Conservation (phyloP, 2,113 vertebrate genomes). For the Sorex fumeus region DNA sequence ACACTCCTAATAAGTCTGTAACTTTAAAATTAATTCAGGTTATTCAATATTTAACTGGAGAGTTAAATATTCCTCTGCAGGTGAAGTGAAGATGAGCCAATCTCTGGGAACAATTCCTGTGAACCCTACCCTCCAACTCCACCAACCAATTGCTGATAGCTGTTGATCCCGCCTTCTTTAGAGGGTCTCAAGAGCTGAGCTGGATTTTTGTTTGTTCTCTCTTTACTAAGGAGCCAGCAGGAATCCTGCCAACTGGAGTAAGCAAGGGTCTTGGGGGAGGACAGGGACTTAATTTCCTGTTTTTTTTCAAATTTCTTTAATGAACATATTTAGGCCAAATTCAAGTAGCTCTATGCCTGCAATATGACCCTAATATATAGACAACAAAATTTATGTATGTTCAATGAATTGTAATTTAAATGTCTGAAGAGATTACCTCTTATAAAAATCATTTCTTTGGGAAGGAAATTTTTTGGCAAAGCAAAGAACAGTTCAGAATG, state of each 20-base stretch:
- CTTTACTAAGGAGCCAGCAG: not conserved
- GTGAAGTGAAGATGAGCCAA: too few species aligned
- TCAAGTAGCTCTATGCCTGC: not conserved
- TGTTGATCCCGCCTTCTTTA: too few species aligned
- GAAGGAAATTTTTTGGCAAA: conserved; percentile 29
- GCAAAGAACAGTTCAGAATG: not conserved
- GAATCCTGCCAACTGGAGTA: conserved; percentile 39
- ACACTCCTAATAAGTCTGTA: too few species aligned
- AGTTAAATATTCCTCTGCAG: too few species aligned
- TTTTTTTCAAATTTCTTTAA: conserved; percentile 11
- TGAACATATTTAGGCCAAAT: not conserved
- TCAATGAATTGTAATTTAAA: not conserved
- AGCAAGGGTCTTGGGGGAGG: conserved; percentile 27
- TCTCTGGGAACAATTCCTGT: too few species aligned
- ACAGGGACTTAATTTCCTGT: not conserved
- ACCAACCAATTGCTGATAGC: too few species aligned
- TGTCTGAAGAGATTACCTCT: conserved; percentile 9
- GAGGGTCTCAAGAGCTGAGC: not conserved
- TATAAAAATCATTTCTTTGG: not conserved
- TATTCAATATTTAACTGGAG: too few species aligned
- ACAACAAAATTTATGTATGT: not conserved
- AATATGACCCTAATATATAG: not conserved
- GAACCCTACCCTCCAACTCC: too few species aligned
- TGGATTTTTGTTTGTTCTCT: not conserved
- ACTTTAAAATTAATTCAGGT: too few species aligned